These are phyloP conservation scores for Heliopora coerulea DNA, from an alignment of 92 coral and sea anemone genomes.

Conservation along the genomic window DNA sequence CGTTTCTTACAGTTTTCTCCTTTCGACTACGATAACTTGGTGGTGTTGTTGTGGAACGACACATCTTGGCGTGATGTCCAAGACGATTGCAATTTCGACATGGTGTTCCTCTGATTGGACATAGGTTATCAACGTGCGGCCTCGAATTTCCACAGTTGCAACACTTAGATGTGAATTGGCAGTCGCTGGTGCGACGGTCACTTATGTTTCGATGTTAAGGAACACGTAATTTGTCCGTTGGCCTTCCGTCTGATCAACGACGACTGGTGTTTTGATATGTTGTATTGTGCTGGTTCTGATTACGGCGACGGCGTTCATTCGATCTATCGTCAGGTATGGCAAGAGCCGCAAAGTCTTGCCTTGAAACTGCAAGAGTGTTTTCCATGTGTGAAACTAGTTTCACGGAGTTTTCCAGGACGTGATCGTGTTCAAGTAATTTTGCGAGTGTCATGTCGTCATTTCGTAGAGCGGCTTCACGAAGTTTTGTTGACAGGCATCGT, in stretches of 20 bases:
- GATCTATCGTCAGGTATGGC: not conserved
- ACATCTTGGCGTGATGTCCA: conserved; percentile 24
- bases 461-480: conserved; percentile 14
- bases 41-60: conserved; percentile 8
- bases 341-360: not conserved
- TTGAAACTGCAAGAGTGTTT: not conserved
- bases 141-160: conserved; percentile 1
- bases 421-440: conserved; percentile 46
- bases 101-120: not conserved
- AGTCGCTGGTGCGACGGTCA: conserved; percentile 1
- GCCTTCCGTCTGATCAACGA: not conserved
- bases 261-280: not conserved
- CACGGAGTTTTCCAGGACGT: conserved; percentile 48
- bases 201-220: not conserved
- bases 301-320: not conserved
- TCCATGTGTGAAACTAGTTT: conserved; percentile 40
- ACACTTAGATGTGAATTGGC: conserved; percentile 7
- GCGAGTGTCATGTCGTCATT: conserved; percentile 34
- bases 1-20: not conserved
- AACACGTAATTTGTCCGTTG: not conserved
- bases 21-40: not conserved
- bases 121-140: not conserved
- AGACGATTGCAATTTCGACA: conserved; percentile 20
- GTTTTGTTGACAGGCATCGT: conserved; percentile 20
- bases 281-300: no score